These are phyloP conservation scores for Crypturellus tataupa DNA, from an alignment of 2,797 vertebrate species.

Conservation along the genomic window DNA sequence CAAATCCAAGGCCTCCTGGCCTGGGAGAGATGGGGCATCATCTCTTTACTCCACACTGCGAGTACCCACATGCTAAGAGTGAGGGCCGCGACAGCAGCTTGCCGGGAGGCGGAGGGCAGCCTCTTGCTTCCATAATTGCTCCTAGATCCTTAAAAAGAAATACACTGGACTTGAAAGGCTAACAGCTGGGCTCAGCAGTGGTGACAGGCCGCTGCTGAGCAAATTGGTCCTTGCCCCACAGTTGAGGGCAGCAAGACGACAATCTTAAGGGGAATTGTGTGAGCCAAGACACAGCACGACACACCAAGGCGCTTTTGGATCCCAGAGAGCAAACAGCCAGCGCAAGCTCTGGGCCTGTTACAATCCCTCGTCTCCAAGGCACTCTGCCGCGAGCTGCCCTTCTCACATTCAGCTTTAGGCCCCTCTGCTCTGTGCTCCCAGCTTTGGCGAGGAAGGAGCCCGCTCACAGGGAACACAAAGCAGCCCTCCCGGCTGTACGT, in stretches of 20 bases:
- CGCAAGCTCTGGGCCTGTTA: background rate
- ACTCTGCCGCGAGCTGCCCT: conserved; percentile 46
- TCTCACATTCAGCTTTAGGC: conserved; percentile 55
- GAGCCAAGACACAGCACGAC: conserved; percentile 15
- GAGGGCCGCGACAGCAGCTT: background rate
- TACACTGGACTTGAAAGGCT: conserved; percentile 8
- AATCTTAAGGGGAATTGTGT: background rate
- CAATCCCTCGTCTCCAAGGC: conserved; percentile 51
- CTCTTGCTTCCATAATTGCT: conserved; percentile 34
- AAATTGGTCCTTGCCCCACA: conserved; percentile 33
- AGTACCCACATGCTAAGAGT: background rate
- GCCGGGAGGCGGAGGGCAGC: conserved; percentile 9
- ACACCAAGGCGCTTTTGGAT: background rate
- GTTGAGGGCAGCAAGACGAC: background rate
- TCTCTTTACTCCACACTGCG: background rate
- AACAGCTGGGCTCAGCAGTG: background rate
- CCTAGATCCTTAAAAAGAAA: conserved; percentile 23
- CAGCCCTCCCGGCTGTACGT: background rate
- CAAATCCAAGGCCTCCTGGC: conserved; percentile 25
- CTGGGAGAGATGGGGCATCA: background rate
- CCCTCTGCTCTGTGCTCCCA: conserved; percentile 17
- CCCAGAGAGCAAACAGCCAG: background rate
- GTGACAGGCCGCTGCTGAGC: conserved; percentile 3
- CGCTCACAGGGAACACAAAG: background rate
- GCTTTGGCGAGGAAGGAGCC: background rate